phyloP scores from a whole-genome alignment of 1,140 invertebrate genomes.

The Ceratosolen fusciceps region DNA sequence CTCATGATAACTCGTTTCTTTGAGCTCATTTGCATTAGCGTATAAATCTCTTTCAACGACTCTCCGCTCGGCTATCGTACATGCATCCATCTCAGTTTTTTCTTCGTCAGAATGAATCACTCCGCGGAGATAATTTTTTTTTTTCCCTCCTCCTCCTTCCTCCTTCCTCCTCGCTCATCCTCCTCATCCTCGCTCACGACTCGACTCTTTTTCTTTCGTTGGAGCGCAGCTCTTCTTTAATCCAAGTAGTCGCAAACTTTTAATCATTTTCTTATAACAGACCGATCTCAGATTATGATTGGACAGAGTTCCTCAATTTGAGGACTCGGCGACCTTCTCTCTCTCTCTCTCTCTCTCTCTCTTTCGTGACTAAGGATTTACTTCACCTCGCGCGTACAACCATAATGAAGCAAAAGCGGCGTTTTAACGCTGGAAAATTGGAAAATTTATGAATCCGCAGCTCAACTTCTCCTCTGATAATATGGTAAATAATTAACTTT shows the following conservation, averaged over 20 bases:
- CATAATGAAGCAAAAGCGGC: too few relatives aligned
- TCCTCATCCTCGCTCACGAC: too few relatives aligned
- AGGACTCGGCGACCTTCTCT: neutral
- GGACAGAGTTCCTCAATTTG: neutral
- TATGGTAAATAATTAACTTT: too few relatives aligned
- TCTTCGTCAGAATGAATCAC: neutral
- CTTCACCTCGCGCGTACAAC: neutral
- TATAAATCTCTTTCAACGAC: constrained; percentile 11
- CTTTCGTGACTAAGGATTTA: too few relatives aligned
- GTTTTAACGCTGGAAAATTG: too few relatives aligned
- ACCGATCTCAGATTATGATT: neutral
- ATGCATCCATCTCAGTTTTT: neutral
- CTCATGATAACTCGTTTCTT: neutral
- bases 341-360: neutral
- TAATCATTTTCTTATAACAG: neutral
- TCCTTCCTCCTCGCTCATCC: too few relatives aligned
- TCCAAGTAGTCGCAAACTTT: neutral
- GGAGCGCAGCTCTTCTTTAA: neutral
- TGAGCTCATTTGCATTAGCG: neutral
- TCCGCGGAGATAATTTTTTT: neutral
- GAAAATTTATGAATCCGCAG: too few relatives aligned
- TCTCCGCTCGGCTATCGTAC: neutral
- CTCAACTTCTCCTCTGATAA: too few relatives aligned
- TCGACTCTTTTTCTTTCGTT: too few relatives aligned
- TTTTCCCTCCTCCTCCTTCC: neutral